phyloP scores from a whole-genome alignment of 2,797 vertebrate genomes.

The Hipposideros larvatus region DNA sequence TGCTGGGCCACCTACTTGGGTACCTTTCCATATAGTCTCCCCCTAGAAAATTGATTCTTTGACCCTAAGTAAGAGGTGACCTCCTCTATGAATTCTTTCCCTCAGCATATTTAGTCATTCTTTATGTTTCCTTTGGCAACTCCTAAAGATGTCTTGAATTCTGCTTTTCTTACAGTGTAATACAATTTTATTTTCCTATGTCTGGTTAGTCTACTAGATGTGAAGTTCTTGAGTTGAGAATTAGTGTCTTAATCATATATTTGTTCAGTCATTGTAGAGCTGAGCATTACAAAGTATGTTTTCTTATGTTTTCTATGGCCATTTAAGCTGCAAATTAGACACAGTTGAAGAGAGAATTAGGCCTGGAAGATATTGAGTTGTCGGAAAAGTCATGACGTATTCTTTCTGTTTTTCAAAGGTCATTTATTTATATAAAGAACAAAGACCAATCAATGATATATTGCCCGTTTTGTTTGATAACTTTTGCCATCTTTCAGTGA shows the following conservation, averaged over 20 bases:
- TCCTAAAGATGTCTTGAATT: background rate
- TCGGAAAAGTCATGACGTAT: too few relatives aligned
- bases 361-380: background rate
- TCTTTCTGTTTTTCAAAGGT: too few relatives aligned
- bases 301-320: background rate
- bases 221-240: background rate
- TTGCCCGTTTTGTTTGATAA: too few relatives aligned
- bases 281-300: background rate
- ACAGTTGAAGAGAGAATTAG: background rate
- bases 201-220: background rate
- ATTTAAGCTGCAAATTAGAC: background rate
- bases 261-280: background rate
- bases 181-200: background rate
- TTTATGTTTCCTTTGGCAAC: background rate
- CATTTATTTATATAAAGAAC: too few relatives aligned
- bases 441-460: too few relatives aligned
- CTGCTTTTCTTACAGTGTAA: background rate
- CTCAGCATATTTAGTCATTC: background rate
- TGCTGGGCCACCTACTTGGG: background rate
- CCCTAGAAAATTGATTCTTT: background rate
- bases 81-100: background rate
- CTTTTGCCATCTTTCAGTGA: too few relatives aligned
- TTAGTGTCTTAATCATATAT: background rate
- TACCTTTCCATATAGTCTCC: background rate
- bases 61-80: background rate